These are phyloP conservation scores for Dorcus hopei DNA, from an alignment of 2,888 invertebrate species.

Conservation along the genomic window DNA sequence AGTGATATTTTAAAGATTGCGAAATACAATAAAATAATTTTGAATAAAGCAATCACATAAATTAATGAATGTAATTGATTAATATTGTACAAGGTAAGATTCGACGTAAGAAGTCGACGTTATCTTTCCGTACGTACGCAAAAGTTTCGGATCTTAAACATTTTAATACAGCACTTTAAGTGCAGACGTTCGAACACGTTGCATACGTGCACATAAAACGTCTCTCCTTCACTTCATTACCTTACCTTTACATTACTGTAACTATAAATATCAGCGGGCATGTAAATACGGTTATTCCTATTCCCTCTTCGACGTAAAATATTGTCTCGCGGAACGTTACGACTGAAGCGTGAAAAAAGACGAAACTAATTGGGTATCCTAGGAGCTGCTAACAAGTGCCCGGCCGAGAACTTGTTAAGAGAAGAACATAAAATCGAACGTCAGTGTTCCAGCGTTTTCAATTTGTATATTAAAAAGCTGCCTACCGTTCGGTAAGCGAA, in stretches of 20 bases:
- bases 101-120: too few relatives aligned
- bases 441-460: constrained; percentile 11
- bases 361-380: constrained; percentile 1
- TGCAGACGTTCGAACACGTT: too few relatives aligned
- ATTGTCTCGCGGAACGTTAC: not conserved
- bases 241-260: not conserved
- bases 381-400: not conserved
- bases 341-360: not conserved
- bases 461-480: constrained; percentile 16
- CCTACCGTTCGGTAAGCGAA: constrained; percentile 12
- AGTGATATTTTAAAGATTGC: too few relatives aligned
- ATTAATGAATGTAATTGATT: too few relatives aligned
- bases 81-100: too few relatives aligned
- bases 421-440: constrained; percentile 12
- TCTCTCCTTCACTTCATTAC: not conserved
- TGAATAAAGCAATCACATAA: too few relatives aligned
- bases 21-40: too few relatives aligned
- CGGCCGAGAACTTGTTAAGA: constrained; percentile 6
- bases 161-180: too few relatives aligned
- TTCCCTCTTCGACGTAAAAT: not conserved
- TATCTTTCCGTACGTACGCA: too few relatives aligned
- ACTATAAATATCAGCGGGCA: not conserved
- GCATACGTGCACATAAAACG: not conserved
- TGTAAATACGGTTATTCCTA: constrained; percentile 3
- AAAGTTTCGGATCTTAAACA: too few relatives aligned